Evolutionary conservation across 2,113 vertebrate species (phyloP).

Genomic region (Strix uralensis): DNA sequence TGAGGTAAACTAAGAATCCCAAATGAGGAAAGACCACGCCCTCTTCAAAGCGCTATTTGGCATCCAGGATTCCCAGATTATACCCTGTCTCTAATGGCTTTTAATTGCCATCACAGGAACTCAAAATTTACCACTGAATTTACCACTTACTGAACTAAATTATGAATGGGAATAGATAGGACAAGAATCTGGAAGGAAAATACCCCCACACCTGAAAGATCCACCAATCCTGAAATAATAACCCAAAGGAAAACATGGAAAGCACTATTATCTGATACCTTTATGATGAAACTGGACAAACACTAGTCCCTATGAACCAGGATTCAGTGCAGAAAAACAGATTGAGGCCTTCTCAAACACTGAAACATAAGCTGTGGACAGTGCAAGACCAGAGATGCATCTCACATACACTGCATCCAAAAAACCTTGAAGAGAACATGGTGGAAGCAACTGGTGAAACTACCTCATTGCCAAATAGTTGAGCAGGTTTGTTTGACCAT

Average conservation of each 20-base stretch:
- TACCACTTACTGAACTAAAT: not conserved
- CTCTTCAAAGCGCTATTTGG: not conserved
- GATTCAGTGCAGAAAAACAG: not conserved
- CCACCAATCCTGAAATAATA: not conserved
- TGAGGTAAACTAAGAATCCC: not conserved
- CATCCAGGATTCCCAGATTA: not conserved
- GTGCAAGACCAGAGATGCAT: not conserved
- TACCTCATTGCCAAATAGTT: not conserved
- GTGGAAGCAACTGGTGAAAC: not conserved
- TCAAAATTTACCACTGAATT: not conserved
- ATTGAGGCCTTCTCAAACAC: not conserved
- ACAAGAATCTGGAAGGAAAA: not conserved
- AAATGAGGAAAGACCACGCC: not conserved
- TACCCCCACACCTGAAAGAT: not conserved
- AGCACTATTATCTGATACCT: not conserved
- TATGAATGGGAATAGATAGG: not conserved
- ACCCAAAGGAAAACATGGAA: not conserved
- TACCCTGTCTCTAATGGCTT: not conserved
- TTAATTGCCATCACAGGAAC: not conserved
- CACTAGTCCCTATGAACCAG: not conserved
- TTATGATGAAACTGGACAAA: not conserved
- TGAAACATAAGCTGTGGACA: not conserved
- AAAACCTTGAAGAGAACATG: not conserved
- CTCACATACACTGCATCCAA: not conserved
- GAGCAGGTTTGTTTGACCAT: not conserved